Conservation (phyloP, 2,113 vertebrate genomes). For the Cacatua alba region DNA sequence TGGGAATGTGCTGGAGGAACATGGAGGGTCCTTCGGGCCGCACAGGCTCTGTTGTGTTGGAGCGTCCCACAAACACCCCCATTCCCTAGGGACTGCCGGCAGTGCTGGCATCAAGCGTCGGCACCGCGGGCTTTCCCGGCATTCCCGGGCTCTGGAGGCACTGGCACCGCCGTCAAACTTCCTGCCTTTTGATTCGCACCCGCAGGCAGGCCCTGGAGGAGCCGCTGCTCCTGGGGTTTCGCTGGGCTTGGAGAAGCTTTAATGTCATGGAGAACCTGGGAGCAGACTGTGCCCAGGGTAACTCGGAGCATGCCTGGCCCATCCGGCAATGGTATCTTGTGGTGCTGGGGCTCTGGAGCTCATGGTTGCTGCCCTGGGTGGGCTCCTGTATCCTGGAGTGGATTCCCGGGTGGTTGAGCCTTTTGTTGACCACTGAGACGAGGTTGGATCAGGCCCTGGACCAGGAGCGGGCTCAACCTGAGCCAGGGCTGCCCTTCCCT, state of each 20-base stretch:
- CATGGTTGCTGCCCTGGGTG: fast-evolving
- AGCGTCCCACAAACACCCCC: fast-evolving
- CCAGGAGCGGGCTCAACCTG: fast-evolving
- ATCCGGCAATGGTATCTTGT: fast-evolving
- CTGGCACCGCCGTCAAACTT: fast-evolving
- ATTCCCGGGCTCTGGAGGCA: fast-evolving
- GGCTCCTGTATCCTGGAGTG: fast-evolving
- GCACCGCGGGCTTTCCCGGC: fast-evolving
- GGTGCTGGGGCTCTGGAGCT: not conserved
- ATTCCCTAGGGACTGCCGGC: not conserved
- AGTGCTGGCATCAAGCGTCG: fast-evolving
- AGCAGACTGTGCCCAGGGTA: fast-evolving
- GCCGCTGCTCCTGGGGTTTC: not conserved
- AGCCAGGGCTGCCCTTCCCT: not conserved
- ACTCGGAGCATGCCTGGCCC: not conserved
- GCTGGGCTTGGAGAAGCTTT: not conserved
- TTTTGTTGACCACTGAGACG: fast-evolving
- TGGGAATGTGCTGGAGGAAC: not conserved
- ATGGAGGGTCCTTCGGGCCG: fast-evolving
- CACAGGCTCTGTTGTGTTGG: fast-evolving
- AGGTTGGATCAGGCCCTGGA: not conserved
- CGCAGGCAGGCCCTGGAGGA: not conserved
- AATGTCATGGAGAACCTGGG: not conserved
- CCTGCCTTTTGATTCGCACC: fast-evolving
- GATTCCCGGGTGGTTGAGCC: fast-evolving